Conservation (phyloP, 2,113 vertebrate species). For the Aspiorhynchus laticeps region DNA sequence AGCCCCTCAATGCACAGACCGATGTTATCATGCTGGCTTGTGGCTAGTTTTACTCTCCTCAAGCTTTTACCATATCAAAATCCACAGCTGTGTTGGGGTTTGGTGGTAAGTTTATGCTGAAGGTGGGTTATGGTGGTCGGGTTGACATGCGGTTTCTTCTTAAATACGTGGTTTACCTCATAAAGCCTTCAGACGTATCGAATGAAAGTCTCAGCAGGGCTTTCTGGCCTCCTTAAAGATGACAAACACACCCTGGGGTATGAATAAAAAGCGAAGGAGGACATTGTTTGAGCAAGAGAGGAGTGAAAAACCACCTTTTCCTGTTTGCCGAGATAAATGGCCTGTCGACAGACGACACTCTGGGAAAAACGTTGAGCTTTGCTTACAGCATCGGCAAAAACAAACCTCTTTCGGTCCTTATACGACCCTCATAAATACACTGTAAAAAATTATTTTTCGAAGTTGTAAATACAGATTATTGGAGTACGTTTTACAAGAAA, state of each 20-base stretch:
- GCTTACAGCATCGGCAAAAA: slow-evolving; percentile 38
- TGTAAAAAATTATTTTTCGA: not conserved
- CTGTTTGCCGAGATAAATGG: slow-evolving; percentile 46
- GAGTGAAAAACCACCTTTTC: slow-evolving; percentile 39
- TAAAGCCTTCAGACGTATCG: slow-evolving; percentile 31
- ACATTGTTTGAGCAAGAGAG: not conserved
- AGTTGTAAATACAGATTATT: not conserved
- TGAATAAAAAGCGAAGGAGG: slow-evolving; percentile 22
- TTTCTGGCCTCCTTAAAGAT: slow-evolving; percentile 46
- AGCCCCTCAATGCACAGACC: not conserved
- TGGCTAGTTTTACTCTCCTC: not conserved
- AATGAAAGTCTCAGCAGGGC: slow-evolving; percentile 48
- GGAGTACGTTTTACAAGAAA: not conserved
- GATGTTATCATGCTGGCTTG: slow-evolving; percentile 35
- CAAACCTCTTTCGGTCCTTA: slow-evolving; percentile 12
- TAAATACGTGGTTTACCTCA: slow-evolving; percentile 45
- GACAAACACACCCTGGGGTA: slow-evolving; percentile 36
- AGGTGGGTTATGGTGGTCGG: slow-evolving; percentile 7
- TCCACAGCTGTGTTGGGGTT: slow-evolving; percentile 9
- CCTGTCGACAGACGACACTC: slow-evolving; percentile 36
- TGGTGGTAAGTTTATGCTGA: not conserved
- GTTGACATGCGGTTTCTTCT: not conserved
- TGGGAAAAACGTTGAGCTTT: not conserved
- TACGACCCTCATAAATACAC: slow-evolving; percentile 10
- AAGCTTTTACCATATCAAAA: not conserved